phyloP scores from a whole-genome alignment of 2,888 invertebrate genomes.

The Malacosoma neustria region DNA sequence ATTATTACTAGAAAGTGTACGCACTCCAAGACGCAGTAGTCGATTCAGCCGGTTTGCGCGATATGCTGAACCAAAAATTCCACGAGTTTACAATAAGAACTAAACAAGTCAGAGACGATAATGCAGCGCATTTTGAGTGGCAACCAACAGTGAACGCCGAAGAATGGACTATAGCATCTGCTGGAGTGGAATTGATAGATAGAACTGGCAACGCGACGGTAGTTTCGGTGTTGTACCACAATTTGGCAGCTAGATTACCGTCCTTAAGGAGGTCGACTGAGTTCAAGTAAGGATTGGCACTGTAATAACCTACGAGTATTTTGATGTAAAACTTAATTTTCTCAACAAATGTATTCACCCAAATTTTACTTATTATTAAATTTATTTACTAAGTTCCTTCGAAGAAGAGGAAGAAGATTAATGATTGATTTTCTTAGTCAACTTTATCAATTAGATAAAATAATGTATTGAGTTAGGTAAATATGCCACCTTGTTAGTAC shows the following conservation, averaged over 20 bases:
- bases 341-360: constrained; percentile 1
- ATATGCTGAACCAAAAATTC: constrained; percentile 31
- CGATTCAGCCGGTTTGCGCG: constrained; percentile 47
- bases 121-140: constrained; percentile 48
- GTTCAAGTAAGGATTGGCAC: constrained; percentile 77
- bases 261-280: constrained; percentile 74
- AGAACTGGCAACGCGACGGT: constrained; percentile 43
- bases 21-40: constrained; percentile 54
- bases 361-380: constrained; percentile 2
- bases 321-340: too few species aligned
- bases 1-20: constrained; percentile 50
- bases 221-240: constrained; percentile 77
- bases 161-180: constrained; percentile 51
- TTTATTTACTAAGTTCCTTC: too few species aligned
- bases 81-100: constrained; percentile 47
- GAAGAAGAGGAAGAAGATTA: too few species aligned
- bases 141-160: constrained; percentile 23
- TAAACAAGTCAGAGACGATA: constrained; percentile 38
- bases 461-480: too few species aligned
- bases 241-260: constrained; percentile 77
- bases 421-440: too few species aligned
- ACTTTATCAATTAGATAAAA: too few species aligned
- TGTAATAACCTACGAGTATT: too few species aligned
- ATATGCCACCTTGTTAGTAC: too few species aligned
- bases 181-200: constrained; percentile 44